These are phyloP conservation scores for Serranus cabrilla DNA, from an alignment of 2,797 vertebrate species.

Conservation along the genomic window DNA sequence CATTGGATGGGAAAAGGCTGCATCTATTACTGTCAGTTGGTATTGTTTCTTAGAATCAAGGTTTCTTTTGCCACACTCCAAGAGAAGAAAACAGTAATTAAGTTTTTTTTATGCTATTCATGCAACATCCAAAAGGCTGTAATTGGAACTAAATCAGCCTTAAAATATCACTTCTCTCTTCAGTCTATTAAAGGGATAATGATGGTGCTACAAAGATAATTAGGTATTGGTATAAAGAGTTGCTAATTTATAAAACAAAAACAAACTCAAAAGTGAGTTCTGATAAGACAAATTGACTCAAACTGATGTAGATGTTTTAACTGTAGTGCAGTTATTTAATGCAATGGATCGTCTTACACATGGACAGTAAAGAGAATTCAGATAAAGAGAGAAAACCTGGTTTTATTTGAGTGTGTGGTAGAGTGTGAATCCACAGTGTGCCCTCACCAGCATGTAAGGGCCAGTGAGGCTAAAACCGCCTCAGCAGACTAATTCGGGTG, in stretches of 20 bases:
- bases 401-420: not conserved
- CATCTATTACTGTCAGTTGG: slow-evolving; percentile 37
- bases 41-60: not conserved
- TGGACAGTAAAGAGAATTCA: not conserved
- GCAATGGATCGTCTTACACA: not conserved
- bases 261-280: not conserved
- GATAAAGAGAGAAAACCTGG: not conserved
- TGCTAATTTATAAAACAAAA: slow-evolving; percentile 2
- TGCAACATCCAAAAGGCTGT: slow-evolving; percentile 16
- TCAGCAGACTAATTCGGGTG: slow-evolving; percentile 24
- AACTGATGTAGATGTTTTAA: not conserved
- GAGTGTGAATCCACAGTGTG: not conserved
- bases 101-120: slow-evolving; percentile 31
- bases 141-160: slow-evolving; percentile 27
- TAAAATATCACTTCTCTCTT: slow-evolving; percentile 17
- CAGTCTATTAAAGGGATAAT: slow-evolving; percentile 11
- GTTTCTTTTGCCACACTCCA: not conserved
- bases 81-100: slow-evolving; percentile 24
- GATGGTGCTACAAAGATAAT: not conserved
- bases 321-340: not conserved
- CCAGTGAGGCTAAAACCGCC: slow-evolving; percentile 20
- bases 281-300: not conserved
- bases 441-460: not conserved
- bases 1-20: slow-evolving; percentile 7
- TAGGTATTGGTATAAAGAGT: not conserved